Evolutionary conservation across 1,140 invertebrate genomes (phyloP).

Genomic region (Coenobita brevimanus): DNA sequence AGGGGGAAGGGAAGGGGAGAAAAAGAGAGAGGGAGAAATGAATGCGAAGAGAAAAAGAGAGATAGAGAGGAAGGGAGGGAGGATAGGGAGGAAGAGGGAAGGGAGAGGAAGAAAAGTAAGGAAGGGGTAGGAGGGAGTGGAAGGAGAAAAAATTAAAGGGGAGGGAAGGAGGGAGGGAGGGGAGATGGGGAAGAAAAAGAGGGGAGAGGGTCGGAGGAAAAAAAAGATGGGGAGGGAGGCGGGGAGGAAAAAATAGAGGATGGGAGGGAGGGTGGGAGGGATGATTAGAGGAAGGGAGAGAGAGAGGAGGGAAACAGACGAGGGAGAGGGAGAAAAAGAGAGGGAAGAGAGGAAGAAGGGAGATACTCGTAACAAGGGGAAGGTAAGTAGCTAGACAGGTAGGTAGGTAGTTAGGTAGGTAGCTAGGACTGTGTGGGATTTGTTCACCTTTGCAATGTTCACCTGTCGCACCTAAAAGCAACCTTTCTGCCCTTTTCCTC

Average conservation of each 20-base stretch:
- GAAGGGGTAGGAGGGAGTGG: not conserved
- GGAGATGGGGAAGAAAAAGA: not conserved
- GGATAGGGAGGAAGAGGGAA: not conserved
- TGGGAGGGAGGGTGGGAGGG: not conserved
- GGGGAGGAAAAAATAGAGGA: not conserved
- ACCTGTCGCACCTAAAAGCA: too few species aligned
- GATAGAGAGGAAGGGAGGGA: not conserved
- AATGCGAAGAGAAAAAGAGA: not conserved
- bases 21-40: not conserved
- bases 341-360: not conserved
- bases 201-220: not conserved
- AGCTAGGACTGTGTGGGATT: too few species aligned
- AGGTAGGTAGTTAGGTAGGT: too few species aligned
- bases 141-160: not conserved
- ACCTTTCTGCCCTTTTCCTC: too few species aligned
- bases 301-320: not conserved
- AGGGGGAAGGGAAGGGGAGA: not conserved
- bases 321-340: too few species aligned
- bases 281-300: not conserved
- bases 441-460: too few species aligned
- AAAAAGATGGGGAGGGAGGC: not conserved
- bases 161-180: not conserved
- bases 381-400: too few species aligned
- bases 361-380: too few species aligned
- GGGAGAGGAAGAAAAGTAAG: constrained; percentile 1